phyloP scores from a whole-genome alignment of 2,797 vertebrate genomes.

The Corythornis leucogaster region DNA sequence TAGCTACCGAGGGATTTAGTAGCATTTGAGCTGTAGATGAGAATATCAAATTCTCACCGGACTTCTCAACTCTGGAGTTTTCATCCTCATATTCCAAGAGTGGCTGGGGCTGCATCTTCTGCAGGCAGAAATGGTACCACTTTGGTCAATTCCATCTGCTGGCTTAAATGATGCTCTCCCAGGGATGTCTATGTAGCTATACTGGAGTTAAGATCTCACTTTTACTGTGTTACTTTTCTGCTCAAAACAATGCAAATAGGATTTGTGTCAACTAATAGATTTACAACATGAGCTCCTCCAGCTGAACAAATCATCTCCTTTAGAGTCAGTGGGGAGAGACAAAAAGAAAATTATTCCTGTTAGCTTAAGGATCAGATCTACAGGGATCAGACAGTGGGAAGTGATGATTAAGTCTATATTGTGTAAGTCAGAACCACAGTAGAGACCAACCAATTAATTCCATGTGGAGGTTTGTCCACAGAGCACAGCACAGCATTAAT shows the following conservation, averaged over 20 bases:
- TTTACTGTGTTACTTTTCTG: background rate
- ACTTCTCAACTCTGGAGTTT: background rate
- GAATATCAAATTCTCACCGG: background rate
- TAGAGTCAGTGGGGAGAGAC: background rate
- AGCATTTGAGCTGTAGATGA: background rate
- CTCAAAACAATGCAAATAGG: background rate
- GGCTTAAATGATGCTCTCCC: background rate
- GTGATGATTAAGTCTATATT: background rate
- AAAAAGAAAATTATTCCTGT: background rate
- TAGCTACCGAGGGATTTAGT: background rate
- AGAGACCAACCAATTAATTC: background rate
- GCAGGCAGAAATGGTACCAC: background rate
- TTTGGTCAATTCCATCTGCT: background rate
- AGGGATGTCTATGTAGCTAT: background rate
- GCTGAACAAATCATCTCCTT: background rate
- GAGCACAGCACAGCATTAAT: background rate
- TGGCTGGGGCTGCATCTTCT: background rate
- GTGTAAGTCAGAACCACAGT: background rate
- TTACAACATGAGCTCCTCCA: background rate
- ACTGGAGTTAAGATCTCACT: background rate
- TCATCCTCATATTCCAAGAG: background rate
- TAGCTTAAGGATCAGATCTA: background rate
- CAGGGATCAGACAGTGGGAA: background rate
- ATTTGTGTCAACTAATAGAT: background rate
- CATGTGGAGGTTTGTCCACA: background rate